phyloP scores from a whole-genome alignment of 2,797 vertebrate species.

The Cygnus olor region DNA sequence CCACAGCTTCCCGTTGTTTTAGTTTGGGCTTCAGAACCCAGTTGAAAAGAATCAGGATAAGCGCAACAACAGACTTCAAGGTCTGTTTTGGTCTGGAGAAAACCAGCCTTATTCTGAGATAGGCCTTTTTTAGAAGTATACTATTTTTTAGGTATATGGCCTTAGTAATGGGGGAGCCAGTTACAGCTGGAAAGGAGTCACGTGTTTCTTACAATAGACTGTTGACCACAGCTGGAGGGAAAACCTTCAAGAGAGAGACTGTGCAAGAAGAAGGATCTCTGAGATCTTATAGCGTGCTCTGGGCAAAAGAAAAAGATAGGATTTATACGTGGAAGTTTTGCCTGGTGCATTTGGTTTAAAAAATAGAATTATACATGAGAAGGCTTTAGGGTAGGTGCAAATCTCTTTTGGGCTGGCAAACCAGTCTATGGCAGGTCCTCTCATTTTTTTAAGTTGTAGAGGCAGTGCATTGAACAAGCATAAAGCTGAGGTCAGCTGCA shows the following conservation, averaged over 20 bases:
- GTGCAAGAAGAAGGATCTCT: background rate
- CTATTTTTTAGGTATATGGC: background rate
- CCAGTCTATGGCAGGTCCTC: fast-evolving
- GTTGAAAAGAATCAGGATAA: background rate
- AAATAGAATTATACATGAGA: background rate
- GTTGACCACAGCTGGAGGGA: background rate
- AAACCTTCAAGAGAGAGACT: background rate
- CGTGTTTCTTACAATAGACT: background rate
- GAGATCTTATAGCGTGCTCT: background rate
- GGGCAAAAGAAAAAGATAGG: background rate
- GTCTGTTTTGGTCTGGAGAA: background rate
- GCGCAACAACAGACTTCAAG: background rate
- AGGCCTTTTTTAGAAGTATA: background rate
- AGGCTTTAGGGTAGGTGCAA: background rate
- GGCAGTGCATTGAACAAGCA: fast-evolving
- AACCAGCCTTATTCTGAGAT: background rate
- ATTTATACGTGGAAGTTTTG: background rate
- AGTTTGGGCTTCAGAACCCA: background rate
- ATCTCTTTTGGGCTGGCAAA: background rate
- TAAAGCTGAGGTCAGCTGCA: background rate
- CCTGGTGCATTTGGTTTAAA: background rate
- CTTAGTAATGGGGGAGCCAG: background rate
- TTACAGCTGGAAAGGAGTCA: background rate
- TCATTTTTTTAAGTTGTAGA: background rate
- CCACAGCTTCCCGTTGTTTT: background rate